Evolutionary conservation across 2,113 vertebrate species (phyloP), one percentile per base, ranked within the genome.

Genomic region (Castor canadensis): DNA sequence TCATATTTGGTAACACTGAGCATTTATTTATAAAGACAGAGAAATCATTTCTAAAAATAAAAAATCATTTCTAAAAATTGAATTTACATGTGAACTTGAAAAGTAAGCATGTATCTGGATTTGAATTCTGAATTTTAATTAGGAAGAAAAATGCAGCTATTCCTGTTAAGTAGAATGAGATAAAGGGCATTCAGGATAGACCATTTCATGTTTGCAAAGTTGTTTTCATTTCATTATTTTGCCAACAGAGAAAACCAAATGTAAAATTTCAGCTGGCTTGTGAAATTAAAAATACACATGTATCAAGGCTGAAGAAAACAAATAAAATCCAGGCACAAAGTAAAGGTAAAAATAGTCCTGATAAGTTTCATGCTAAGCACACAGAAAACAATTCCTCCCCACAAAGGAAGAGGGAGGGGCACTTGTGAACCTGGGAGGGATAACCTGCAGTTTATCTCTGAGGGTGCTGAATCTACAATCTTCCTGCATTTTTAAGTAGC

Each of bases 381-480:
- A n/a, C n/a, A n/a, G n/a, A n/a, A n/a, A 43, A 16, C 49, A 30
- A 16, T 15, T 30, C 58, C 38, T 52, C 20, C 28, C 80, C 62
- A 82, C 56, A 75, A 11, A 67, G 91, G n/a, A 52, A 43, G 20
- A 79, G 35, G 35, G 28, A 9, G 0, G 22, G 30, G 35, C 40
- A 52, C 9, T 58, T 32, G 40, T 12, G 47, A 47, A 28, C 9
- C 12, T 3, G 22, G 45, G 3, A 38, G 30, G 62, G 28, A 85
- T 32, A 30, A 28, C 3, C 35, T 12, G 1, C 1, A 32, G 9
- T 7, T 6, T 32, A 76, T 17, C 26, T 12, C 4, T 7, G 3
- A 17, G 12, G 2, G 4, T 5, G 12, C 32, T 11, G 12, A 49
- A 49, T 12, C 6, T 20, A 58, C 3, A 66, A 66, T 24, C 13